These are phyloP conservation scores for Tenualosa ilisha DNA, from an alignment of 2,797 vertebrate genomes.

Conservation along the genomic window DNA sequence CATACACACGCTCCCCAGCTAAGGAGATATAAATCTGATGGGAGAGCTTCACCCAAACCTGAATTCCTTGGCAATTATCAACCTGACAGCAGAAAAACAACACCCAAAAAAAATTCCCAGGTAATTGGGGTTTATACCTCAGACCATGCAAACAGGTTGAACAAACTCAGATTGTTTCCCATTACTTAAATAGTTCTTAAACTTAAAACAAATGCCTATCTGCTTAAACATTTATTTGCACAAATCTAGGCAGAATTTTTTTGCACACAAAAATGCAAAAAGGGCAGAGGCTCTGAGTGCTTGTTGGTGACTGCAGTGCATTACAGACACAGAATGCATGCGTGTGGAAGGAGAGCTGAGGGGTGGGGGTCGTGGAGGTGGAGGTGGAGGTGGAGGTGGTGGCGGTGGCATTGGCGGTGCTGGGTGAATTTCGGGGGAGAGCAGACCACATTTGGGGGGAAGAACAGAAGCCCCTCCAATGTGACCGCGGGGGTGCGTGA, in stretches of 20 bases:
- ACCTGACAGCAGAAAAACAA: constrained; percentile 1
- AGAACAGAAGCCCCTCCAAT: constrained; percentile 45
- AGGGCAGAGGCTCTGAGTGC: background rate
- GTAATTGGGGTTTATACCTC: background rate
- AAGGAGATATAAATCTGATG: constrained; percentile 59
- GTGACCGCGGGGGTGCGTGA: constrained; percentile 68
- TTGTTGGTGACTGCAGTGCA: background rate
- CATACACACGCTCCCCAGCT: constrained; percentile 61
- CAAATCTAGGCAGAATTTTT: too few relatives aligned
- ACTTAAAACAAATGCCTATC: too few relatives aligned
- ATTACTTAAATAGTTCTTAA: too few relatives aligned
- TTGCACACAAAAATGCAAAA: background rate
- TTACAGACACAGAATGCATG: background rate
- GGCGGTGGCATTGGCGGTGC: background rate
- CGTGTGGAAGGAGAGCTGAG: background rate
- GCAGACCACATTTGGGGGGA: background rate
- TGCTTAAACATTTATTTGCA: too few relatives aligned
- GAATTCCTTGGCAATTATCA: constrained; percentile 3
- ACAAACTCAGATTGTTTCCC: background rate
- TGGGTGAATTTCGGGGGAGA: background rate
- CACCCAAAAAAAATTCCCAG: background rate
- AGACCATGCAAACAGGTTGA: background rate
- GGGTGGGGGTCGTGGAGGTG: background rate
- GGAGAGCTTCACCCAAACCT: constrained; percentile 8
- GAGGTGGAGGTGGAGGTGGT: background rate